phyloP scores from a whole-genome alignment of 2,797 vertebrate genomes.

The Megalops cyprinoides region DNA sequence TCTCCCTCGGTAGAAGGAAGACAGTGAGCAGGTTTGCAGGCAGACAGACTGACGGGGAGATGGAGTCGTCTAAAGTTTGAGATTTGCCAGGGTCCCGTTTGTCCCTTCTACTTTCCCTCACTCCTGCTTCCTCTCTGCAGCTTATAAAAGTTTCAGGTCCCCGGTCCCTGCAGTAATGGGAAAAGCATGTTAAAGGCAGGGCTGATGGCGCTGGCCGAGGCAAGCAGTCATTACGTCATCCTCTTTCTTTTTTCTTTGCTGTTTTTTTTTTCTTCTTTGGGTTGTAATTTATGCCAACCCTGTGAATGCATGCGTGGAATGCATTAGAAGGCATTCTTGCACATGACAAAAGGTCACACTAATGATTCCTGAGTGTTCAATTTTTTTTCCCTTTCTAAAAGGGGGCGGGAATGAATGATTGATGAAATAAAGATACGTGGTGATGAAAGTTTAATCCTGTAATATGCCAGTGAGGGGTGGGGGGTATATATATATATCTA shows the following conservation, averaged over 20 bases:
- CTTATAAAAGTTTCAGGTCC: neutral
- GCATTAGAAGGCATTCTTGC: conserved; percentile 29
- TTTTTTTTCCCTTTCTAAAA: conserved; percentile 50
- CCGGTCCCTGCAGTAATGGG: neutral
- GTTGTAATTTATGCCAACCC: conserved; percentile 5
- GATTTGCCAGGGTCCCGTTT: neutral
- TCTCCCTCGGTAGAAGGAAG: no score
- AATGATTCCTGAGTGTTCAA: conserved; percentile 56
- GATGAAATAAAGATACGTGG: conserved; percentile 73
- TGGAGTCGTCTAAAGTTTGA: no score
- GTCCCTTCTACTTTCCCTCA: neutral
- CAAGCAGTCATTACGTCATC: neutral
- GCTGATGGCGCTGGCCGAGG: neutral
- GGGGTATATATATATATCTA: neutral
- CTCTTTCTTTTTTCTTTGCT: neutral
- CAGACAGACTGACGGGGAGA: no score
- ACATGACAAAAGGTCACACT: conserved; percentile 68
- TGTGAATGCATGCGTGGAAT: neutral
- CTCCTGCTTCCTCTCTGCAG: neutral
- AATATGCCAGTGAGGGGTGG: conserved; percentile 3
- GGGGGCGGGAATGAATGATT: conserved; percentile 74
- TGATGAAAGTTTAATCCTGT: conserved; percentile 80
- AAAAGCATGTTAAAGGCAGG: neutral
- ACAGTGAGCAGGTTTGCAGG: no score
- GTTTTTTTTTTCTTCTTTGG: neutral